Evolutionary conservation across 2,888 invertebrate species (phyloP), one percentile per base, ranked within the genome.

Genomic region (Aspidapion aeneum): DNA sequence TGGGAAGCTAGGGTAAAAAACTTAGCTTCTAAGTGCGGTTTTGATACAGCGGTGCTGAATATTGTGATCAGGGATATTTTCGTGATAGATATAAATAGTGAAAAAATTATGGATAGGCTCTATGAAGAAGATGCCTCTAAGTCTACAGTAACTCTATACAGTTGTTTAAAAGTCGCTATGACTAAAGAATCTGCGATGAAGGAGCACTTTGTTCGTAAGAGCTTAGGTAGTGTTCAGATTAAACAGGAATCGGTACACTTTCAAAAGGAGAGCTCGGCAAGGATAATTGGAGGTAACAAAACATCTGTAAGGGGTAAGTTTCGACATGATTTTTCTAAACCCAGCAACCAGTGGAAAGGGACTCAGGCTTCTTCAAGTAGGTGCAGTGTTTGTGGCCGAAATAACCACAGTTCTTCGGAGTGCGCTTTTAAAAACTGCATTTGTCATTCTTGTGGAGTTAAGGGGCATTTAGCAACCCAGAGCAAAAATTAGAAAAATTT

Each of bases 391-490:
- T 61, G 61, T 57, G 61, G 61, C 12, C 16, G 62, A 17, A 21
- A n/a, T 18, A 59, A 50, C 54, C 57, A 62, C 54, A 9, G 3
- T 35, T 17, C 50, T 1, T 16, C 2, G 20, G 18, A 58, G 2
- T 63, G 60, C 21, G 56, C 21, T 1, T 52, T 49, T 60, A 63
- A 63, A 55, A 60, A 63, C 55, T 60, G 54, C 21, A 49, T 16
- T n/a, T 66, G 66, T 52, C 56, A 64, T 57, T 56, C 55, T 16
- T 66, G 58, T 50, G 64, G 66, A 1, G 51, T 62, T 3, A 62
- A 64, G 52, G 61, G 66, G 17, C 61, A 66, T 59, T 49, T 66
- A 20, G 64, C 66, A 49, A 57, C 64, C 20, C 58, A 61, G 19
- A 64, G 63, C 56, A 63, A 57, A 55, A 51, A 18, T 60, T 17